Base-by-base conservation (phyloP, 2,113 vertebrate species). In the Ia io region DNA sequence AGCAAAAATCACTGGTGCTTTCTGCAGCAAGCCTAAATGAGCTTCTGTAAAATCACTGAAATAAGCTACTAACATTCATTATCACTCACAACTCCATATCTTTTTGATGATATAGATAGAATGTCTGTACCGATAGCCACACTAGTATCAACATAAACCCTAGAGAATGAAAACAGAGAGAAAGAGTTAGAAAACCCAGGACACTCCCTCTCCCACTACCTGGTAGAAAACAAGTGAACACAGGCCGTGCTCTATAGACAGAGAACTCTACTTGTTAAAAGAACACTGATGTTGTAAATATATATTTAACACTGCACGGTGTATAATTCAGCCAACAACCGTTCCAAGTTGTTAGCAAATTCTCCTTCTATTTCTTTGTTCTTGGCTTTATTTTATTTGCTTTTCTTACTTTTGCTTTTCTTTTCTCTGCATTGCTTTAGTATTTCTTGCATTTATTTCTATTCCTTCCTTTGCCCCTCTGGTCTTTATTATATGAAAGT, bases 181-280 rank as follows among this genome's bases (percentile, higher is more conserved):
- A 67, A 40, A 78, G 20, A 25, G 16, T 84, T 40, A 84, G n/a
- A 40, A 1, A 40, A 65, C 20, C n/a, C 5, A 84, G 18, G 12
- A 74, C 23, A 65, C 28, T 73, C 30, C 47, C 22, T 88, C n/a
- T 40, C 14, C 47, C 47, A 25, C 5, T 63, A 32, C 18, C 30
- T 16, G 37, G 32, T 23, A n/a, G 61, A 70, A 95, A 74, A 91
- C n/a, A 90, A 96, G 59, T 42, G n/a, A 90, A 94, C 74, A 86
- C 28, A 79, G 16, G 42, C 9, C 8, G 3, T 61, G 53, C 92
- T 84, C 20, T 82, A 61, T 3, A 84, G 4, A 83, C 2, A 82
- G 40, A 4, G 32, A 14, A 80, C 2, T 23, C 65, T 25, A 74
- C 12, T 23, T 76, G 13, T 17, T 80, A 9, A 28, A 87, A 76